Evolutionary conservation across 1,140 invertebrate species (phyloP).

Genomic region (Idris sp.): DNA sequence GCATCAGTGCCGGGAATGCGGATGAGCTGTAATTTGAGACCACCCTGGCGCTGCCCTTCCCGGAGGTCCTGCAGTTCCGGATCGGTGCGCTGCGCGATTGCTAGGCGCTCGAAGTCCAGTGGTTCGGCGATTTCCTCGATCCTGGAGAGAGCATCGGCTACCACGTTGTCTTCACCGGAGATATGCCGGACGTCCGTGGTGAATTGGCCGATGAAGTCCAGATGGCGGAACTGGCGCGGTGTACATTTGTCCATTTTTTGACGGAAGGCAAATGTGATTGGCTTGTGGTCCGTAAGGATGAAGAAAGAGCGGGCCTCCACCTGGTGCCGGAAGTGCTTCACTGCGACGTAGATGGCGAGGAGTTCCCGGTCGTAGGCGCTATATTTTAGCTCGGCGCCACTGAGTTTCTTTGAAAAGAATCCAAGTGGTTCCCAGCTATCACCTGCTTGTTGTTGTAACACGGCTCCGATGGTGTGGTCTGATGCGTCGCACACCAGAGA

Average conservation of each 20-base stretch:
- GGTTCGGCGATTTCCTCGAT: not conserved
- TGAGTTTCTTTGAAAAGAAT: constrained; percentile 37
- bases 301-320: not conserved
- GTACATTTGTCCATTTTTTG: not conserved
- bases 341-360: not conserved
- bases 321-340: constrained; percentile 5
- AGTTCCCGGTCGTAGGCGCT: constrained; percentile 51
- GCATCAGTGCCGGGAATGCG: not conserved
- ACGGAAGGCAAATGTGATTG: not conserved
- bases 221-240: not conserved
- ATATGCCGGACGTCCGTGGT: constrained; percentile 7
- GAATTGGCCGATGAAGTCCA: not conserved
- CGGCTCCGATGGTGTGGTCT: constrained; percentile 26
- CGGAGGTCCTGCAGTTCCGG: not conserved
- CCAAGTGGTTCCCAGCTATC: constrained; percentile 19
- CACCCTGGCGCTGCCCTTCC: not conserved
- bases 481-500: constrained; percentile 68
- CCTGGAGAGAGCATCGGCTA: not conserved
- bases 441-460: not conserved
- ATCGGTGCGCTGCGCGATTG: not conserved
- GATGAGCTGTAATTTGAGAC: not conserved
- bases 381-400: constrained; percentile 70
- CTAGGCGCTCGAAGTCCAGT: not conserved
- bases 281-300: constrained; percentile 1
- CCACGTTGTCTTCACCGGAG: constrained; percentile 3